Evolutionary conservation across 2,888 invertebrate species (phyloP).

Genomic region (Erynnis tages): DNA sequence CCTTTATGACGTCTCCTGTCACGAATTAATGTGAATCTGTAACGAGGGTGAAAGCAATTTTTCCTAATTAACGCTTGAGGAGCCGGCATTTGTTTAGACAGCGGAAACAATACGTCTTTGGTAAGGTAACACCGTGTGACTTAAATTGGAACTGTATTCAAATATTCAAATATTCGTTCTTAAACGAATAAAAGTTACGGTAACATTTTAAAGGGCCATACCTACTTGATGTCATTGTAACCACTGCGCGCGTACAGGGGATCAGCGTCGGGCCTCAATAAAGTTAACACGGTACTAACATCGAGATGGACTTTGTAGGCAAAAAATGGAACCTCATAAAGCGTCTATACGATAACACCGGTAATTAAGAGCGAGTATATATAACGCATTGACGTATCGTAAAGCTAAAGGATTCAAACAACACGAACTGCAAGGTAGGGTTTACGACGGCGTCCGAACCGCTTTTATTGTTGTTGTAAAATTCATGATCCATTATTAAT

Average conservation of each 20-base stretch:
- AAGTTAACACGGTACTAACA: conserved; percentile 24
- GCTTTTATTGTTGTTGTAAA: conserved; percentile 80
- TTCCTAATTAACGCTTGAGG: conserved; percentile 6
- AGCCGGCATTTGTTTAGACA: conserved; percentile 10
- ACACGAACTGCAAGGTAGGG: conserved; percentile 72
- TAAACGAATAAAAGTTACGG: not conserved
- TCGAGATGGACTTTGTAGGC: conserved; percentile 11
- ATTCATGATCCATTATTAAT: conserved; percentile 81
- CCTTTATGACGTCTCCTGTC: conserved; percentile 1
- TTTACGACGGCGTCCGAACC: conserved; percentile 73
- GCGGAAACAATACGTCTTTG: conserved; percentile 24
- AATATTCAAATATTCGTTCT: conserved; percentile 4
- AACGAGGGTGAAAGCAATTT: not conserved
- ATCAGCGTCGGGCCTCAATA: conserved; percentile 10
- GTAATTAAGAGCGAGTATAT: conserved; percentile 77
- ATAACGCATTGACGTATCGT: conserved; percentile 76
- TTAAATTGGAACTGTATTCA: conserved; percentile 3
- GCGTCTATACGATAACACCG: conserved; percentile 60
- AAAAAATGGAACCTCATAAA: conserved; percentile 69
- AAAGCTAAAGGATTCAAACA: conserved; percentile 75
- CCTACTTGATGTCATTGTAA: too few species aligned
- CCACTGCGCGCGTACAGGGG: too few species aligned
- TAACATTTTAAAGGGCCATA: too few species aligned
- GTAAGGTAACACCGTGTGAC: conserved; percentile 23
- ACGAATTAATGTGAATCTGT: conserved; percentile 1